Percentiles rank a stretch among this genome's conserved stretches.
phyloP scores from a whole-genome alignment of 2,113 vertebrate species.

The Laticauda laticaudata region DNA sequence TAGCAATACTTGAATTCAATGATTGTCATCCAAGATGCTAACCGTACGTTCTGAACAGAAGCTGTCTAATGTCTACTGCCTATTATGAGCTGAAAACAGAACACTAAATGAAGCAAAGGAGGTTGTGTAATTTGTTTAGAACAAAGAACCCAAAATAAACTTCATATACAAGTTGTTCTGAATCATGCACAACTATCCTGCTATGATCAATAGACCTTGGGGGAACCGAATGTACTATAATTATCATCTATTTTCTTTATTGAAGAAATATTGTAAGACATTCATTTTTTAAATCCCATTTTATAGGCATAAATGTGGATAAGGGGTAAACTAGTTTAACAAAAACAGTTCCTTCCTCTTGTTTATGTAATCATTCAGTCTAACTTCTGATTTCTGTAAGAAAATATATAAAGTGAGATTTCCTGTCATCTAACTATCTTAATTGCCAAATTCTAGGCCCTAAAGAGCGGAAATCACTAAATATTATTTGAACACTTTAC shows the following conservation, averaged over 20 bases:
- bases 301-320: not conserved
- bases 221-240: not conserved
- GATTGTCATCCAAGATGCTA: not conserved
- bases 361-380: not conserved
- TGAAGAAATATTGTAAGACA: not conserved
- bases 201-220: not conserved
- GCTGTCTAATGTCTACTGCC: not conserved
- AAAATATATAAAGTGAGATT: not conserved
- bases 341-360: not conserved
- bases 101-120: not conserved
- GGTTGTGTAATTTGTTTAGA: slow-evolving; percentile 6
- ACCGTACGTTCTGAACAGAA: not conserved
- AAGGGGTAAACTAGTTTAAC: not conserved
- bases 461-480: not conserved
- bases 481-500: not conserved
- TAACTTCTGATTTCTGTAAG: not conserved
- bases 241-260: not conserved
- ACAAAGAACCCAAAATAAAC: not conserved
- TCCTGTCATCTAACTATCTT: not conserved
- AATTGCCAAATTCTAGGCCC: not conserved
- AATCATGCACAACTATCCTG: not conserved
- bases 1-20: not conserved
- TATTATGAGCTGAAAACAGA: not conserved
- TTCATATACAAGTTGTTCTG: not conserved
- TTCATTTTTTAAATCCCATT: not conserved